These are phyloP conservation scores for Hypolimnas misippus DNA, from an alignment of 2,888 invertebrate genomes.

Conservation along the genomic window DNA sequence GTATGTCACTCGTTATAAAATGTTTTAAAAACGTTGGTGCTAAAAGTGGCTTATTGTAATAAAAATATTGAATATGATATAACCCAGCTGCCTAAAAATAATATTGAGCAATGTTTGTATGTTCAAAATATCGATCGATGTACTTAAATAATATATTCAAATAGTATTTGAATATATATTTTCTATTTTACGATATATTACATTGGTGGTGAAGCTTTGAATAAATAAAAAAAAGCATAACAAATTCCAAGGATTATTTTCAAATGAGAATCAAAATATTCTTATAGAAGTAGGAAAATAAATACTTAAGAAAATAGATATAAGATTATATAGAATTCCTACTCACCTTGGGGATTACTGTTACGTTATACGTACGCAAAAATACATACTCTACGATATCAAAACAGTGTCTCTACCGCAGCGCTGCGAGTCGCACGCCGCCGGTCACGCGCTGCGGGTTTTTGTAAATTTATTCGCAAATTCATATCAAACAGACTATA, in stretches of 20 bases:
- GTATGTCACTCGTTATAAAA: no score
- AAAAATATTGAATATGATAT: no score
- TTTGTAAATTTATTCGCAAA: constrained; percentile 20
- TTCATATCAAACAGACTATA: constrained; percentile 4
- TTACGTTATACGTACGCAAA: constrained; percentile 66
- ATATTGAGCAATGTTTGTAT: no score
- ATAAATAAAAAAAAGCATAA: background rate
- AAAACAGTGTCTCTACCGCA: constrained; percentile 76
- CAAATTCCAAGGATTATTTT: background rate
- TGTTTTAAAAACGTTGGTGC: no score
- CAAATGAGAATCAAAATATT: background rate
- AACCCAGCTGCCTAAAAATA: no score
- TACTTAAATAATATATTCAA: no score
- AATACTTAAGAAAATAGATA: constrained; percentile 46
- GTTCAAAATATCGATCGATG: no score
- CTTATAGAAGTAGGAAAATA: background rate
- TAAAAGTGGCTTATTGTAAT: no score
- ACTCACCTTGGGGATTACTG: constrained; percentile 76
- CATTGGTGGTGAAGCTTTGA: background rate
- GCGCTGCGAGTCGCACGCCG: constrained; percentile 61
- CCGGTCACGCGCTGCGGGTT: constrained; percentile 25
- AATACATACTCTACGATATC: constrained; percentile 73
- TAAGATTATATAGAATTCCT: constrained; percentile 58
- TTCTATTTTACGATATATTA: background rate
- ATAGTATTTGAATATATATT: no score